Percentiles rank a stretch among this genome's conserved stretches.
phyloP scores from a whole-genome alignment of 2,113 vertebrate species.

The Pampusana beccarii region DNA sequence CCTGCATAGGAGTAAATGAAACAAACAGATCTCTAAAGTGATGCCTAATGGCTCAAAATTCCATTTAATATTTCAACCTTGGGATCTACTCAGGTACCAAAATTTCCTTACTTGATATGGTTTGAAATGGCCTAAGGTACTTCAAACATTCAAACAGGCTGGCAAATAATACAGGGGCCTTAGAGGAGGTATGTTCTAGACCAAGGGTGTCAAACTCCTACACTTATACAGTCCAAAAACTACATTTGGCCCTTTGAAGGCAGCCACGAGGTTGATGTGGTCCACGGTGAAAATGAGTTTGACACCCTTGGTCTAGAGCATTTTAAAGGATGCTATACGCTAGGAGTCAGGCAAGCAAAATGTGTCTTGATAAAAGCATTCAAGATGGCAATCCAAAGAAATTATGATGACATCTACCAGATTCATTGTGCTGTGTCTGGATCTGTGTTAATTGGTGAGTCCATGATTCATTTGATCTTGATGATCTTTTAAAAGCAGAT shows the following conservation, averaged over 20 bases:
- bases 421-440: neutral
- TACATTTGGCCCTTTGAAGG: too few relatives aligned
- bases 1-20: neutral
- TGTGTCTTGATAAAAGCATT: neutral
- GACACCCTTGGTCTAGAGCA: fast-evolving
- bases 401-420: neutral
- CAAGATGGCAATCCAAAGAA: neutral
- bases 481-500: neutral
- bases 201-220: too few relatives aligned
- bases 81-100: neutral
- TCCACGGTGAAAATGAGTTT: too few relatives aligned
- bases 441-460: neutral
- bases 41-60: neutral
- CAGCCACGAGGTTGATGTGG: too few relatives aligned
- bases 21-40: neutral
- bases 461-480: neutral
- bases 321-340: neutral
- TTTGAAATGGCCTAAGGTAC: neutral
- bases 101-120: neutral
- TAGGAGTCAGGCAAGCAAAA: neutral
- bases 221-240: too few relatives aligned
- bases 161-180: neutral
- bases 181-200: fast-evolving
- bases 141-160: neutral
- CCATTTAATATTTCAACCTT: neutral